phyloP scores from a whole-genome alignment of 37 sponge, comb jelly and placozoan species.

The Geodia barretti region DNA sequence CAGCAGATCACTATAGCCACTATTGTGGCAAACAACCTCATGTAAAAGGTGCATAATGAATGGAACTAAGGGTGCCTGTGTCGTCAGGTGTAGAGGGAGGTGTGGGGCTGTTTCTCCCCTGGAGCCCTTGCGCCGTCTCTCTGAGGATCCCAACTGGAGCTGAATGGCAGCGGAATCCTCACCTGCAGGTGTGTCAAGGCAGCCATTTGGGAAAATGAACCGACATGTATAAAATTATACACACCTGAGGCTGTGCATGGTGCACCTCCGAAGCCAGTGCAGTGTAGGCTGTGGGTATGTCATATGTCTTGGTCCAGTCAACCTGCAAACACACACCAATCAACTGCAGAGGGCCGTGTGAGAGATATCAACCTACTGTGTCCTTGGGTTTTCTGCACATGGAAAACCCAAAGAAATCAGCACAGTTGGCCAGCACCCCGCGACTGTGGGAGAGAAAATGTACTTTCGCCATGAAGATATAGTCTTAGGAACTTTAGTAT shows the following conservation, averaged over 20 bases:
- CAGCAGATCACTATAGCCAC: too few relatives aligned
- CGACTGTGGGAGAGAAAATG: slow-evolving; percentile 44
- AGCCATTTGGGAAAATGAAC: too few relatives aligned
- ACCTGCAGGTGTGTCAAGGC: not conserved
- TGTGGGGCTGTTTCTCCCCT: not conserved
- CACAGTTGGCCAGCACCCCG: slow-evolving; percentile 62
- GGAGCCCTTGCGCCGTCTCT: too few relatives aligned
- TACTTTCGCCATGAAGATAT: not conserved
- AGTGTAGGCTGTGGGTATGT: slow-evolving; percentile 42
- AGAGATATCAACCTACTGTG: too few relatives aligned
- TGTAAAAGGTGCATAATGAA: too few relatives aligned
- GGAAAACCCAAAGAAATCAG: slow-evolving; percentile 72
- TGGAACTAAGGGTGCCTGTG: too few relatives aligned
- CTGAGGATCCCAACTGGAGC: slow-evolving; percentile 50
- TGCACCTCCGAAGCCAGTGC: not conserved
- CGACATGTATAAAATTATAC: too few relatives aligned
- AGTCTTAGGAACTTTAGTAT: not conserved
- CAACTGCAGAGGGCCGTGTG: too few relatives aligned
- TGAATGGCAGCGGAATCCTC: slow-evolving; percentile 50
- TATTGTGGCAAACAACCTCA: too few relatives aligned
- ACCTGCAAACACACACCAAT: slow-evolving; percentile 5
- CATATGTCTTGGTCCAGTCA: slow-evolving; percentile 78
- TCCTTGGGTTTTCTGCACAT: slow-evolving; percentile 61
- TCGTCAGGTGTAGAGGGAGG: too few relatives aligned
- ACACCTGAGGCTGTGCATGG: too few relatives aligned